A percentile compares a stretch with the other conserved stretches of the same genome.
These are phyloP conservation scores for Acromyrmex heyeri DNA, from an alignment of 1,140 invertebrate genomes.

Conservation along the genomic window DNA sequence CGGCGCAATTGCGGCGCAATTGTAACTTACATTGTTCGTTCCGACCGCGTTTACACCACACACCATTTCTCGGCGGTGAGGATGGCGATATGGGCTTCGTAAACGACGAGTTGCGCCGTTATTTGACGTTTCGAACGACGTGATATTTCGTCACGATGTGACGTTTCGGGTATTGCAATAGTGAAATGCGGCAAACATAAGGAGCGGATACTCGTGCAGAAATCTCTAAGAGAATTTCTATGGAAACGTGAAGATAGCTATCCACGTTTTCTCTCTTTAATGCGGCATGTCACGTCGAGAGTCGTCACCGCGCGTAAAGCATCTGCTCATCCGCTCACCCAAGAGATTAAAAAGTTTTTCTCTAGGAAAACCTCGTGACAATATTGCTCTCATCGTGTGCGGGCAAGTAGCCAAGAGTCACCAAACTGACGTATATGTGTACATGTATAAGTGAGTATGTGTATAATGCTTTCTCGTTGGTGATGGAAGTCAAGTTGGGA, in stretches of 20 bases:
- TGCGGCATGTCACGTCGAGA: constrained; percentile 43
- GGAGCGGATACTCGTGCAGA: not conserved
- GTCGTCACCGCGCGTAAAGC: constrained; percentile 61
- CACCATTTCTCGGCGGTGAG: not conserved
- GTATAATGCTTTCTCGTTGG: not conserved
- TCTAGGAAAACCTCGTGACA: constrained; percentile 46
- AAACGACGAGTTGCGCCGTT: constrained; percentile 38
- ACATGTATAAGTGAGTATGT: not conserved
- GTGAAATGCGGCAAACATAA: not conserved
- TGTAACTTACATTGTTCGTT: constrained; percentile 31
- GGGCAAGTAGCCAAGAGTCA: constrained; percentile 43
- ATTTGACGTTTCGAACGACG: constrained; percentile 49
- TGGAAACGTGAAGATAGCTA: not conserved
- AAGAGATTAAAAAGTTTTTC: constrained; percentile 74
- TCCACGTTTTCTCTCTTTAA: constrained; percentile 14
- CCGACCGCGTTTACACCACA: not conserved
- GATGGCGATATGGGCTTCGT: constrained; percentile 19
- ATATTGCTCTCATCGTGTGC: constrained; percentile 65
- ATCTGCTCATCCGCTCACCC: constrained; percentile 67
- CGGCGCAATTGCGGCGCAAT: constrained; percentile 29
- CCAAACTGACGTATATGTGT: constrained; percentile 13
- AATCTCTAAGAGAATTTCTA: constrained; percentile 28
- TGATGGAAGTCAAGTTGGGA: constrained; percentile 21
- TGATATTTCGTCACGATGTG: not conserved
- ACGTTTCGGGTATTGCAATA: not conserved